These are phyloP conservation scores for Pseudois nayaur DNA, from an alignment of 2,113 vertebrate genomes.

Conservation along the genomic window DNA sequence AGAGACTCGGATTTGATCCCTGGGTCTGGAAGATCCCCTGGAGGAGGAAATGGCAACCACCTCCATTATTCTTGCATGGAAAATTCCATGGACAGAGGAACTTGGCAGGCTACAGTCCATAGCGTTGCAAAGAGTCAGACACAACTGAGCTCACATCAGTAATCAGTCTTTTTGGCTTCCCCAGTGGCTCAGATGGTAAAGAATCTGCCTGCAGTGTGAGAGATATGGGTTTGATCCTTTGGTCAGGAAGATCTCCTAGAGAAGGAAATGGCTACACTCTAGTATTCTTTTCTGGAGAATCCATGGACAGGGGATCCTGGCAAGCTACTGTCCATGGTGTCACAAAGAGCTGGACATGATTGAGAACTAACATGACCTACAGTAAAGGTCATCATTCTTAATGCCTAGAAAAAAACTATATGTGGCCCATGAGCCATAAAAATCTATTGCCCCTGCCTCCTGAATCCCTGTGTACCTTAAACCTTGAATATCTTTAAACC, in stretches of 20 bases:
- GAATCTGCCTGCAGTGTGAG: not conserved
- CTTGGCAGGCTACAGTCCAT: not conserved
- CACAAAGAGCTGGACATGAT: fast-evolving
- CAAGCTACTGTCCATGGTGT: not conserved
- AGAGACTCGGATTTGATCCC: fast-evolving
- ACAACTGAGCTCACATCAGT: not conserved
- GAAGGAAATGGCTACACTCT: not conserved
- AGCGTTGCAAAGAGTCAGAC: not conserved
- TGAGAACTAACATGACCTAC: not conserved
- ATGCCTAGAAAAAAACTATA: not conserved
- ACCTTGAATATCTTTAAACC: not conserved
- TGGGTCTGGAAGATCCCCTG: not conserved
- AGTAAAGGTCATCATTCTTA: not conserved
- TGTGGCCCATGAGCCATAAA: not conserved
- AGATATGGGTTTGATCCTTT: not conserved
- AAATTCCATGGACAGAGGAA: not conserved
- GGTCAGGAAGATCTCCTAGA: not conserved
- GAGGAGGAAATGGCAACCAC: not conserved
- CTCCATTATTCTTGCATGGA: not conserved
- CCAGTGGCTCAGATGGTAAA: not conserved
- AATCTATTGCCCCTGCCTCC: not conserved
- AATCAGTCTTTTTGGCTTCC: not conserved
- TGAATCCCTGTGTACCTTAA: not conserved
- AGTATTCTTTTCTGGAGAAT: not conserved
- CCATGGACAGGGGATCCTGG: not conserved